Evolutionary conservation across 2,113 vertebrate genomes (phyloP).

Genomic region (Puma concolor): DNA sequence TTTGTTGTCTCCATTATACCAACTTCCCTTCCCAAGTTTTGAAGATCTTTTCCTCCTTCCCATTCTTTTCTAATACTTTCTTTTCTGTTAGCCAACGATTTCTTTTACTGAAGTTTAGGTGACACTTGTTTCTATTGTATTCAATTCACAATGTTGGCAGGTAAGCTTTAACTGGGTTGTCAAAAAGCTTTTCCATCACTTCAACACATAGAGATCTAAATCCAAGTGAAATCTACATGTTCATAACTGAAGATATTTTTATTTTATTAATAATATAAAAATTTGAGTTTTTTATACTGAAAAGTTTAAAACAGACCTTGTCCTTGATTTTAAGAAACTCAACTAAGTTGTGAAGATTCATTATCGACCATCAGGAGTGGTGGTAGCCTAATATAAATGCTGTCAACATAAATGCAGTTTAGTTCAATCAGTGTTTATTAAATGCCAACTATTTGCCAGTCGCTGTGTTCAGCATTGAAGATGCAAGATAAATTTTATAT

Average conservation of each 20-base stretch:
- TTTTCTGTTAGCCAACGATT: not conserved
- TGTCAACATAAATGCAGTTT: slow-evolving; percentile 27
- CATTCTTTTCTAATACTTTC: slow-evolving; percentile 17
- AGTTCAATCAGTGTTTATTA: slow-evolving; percentile 46
- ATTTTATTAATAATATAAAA: not conserved
- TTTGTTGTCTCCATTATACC: not conserved
- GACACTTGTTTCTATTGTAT: not conserved
- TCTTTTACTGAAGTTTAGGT: slow-evolving; percentile 19
- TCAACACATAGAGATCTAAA: not conserved
- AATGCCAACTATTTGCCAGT: not conserved
- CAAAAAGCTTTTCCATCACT: not conserved
- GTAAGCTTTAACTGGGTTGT: not conserved
- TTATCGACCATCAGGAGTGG: not conserved
- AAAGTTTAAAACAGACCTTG: not conserved
- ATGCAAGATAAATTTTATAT: slow-evolving; percentile 37
- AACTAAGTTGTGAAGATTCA: slow-evolving; percentile 8
- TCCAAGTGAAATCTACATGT: not conserved
- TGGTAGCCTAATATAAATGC: not conserved
- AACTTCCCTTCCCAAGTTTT: not conserved
- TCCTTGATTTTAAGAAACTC: slow-evolving; percentile 20
- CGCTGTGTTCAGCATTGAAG: not conserved
- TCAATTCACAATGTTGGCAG: not conserved
- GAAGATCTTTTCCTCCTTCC: not conserved
- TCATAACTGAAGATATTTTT: not conserved
- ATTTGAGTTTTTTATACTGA: not conserved